Conservation (phyloP, 2,113 vertebrate species). For the Ictidomys tridecemlineatus region DNA sequence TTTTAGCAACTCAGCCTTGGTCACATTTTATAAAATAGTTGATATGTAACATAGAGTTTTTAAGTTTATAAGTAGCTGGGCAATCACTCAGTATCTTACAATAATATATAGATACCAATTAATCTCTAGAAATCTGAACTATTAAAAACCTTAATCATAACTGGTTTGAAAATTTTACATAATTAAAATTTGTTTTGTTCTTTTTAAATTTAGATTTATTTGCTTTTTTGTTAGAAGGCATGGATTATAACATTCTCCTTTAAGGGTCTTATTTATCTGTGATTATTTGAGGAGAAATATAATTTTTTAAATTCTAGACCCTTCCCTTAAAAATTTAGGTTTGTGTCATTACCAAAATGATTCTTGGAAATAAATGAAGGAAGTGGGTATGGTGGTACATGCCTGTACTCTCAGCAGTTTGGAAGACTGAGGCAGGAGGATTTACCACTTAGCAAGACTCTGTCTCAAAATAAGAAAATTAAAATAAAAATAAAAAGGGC, state of each 20-base stretch:
- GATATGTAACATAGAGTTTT: background rate
- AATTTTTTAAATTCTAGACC: background rate
- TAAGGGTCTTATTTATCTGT: background rate
- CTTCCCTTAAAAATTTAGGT: slow-evolving; percentile 2
- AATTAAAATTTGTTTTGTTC: background rate
- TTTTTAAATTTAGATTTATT: background rate
- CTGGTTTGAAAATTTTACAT: background rate
- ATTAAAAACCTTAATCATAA: background rate
- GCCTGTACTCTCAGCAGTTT: no score
- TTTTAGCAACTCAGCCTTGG: background rate
- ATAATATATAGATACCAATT: background rate
- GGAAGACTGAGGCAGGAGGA: no score
- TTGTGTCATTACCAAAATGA: background rate
- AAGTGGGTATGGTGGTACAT: no score
- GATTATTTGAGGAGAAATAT: background rate
- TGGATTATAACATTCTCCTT: background rate
- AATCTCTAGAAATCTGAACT: background rate
- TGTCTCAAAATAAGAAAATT: no score
- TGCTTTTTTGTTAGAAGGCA: background rate
- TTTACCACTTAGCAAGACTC: no score
- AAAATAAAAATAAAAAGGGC: no score
- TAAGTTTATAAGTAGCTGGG: background rate
- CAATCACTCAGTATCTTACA: background rate
- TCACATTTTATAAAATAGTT: background rate
- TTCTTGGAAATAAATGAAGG: background rate